Base-by-base conservation (phyloP, 2,113 vertebrate species). In the Gulo gulo region DNA sequence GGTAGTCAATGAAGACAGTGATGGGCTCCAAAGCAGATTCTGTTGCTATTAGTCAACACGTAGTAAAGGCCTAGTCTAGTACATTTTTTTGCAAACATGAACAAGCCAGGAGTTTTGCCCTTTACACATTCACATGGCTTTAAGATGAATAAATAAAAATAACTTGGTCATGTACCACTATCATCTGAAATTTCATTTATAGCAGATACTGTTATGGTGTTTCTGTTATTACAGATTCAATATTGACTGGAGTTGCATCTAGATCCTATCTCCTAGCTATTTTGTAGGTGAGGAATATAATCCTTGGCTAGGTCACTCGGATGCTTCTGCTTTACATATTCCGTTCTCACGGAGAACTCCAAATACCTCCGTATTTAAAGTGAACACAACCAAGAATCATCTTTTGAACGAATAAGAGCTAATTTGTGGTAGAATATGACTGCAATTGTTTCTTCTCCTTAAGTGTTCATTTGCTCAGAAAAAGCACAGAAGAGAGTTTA, bases 391-490 rank as follows among this genome's bases (percentile, higher is more conserved):
- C 74, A 78, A 85, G 50, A 34, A 29, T 83, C 36, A 21, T 89
- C 63, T 89, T 96, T 87, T 92, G 55, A 92, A 67, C 47, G 57
- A 91, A 93, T 91, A 73, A 69, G 50, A 86, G 71, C 16, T 82
- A 86, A 97, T 91, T 81, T 95, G 20, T 21, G 34, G 71, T 93
- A 78, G 31, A 42, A 91, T 82, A 61, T 65, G 29, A 55, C 31
- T 61, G 36, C 42, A 78, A 4, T 69, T 96, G 94, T 93, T 80
- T 76, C 50, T 83, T 83, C 47, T 71, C 80, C 57, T 55, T 96
- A 91, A 88, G 94, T 93, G 18, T 83, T 97, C 80, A 50, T 92
- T 92, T 96, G 71, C 74, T 87, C n/a, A 42, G 52, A 45, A 81
- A 92, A 91, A 67, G 11, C 55, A 26, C 50, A 74, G 67, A 55